phyloP scores from a whole-genome alignment of 2,888 invertebrate species.

The Clanis bilineata region DNA sequence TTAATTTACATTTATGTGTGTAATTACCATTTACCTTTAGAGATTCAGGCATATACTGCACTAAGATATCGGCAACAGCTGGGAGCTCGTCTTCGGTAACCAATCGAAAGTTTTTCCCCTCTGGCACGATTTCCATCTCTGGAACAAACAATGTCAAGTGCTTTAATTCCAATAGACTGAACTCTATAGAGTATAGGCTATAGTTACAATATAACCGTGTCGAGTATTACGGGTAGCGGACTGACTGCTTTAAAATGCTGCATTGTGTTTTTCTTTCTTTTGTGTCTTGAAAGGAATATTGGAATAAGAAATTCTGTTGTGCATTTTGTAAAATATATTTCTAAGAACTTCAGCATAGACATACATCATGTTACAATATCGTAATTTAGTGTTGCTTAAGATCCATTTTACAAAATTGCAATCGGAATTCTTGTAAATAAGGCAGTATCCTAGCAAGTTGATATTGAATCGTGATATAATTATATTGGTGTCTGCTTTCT shows the following conservation, averaged over 20 bases:
- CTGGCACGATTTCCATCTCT: constrained; percentile 93
- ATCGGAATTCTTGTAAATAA: no score
- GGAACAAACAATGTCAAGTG: constrained; percentile 52
- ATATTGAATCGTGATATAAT: no score
- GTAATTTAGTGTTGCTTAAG: no score
- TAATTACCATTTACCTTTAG: constrained; percentile 90
- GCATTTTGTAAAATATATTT: neutral
- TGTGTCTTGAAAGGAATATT: neutral
- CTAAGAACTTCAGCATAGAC: neutral
- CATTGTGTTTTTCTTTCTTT: neutral
- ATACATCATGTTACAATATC: no score
- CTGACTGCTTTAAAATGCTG: neutral
- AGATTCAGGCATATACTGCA: constrained; percentile 92
- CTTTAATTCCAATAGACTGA: neutral
- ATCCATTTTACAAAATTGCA: no score
- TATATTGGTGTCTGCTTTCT: no score
- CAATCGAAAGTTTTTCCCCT: constrained; percentile 94
- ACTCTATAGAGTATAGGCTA: neutral
- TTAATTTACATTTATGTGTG: no score
- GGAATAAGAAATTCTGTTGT: neutral
- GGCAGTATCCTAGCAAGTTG: no score
- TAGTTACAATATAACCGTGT: neutral
- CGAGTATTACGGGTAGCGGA: neutral
- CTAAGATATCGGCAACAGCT: constrained; percentile 89
- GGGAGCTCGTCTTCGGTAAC: constrained; percentile 92